These are phyloP conservation scores for Phaetusa simplex DNA, from an alignment of 2,113 vertebrate genomes.

Conservation along the genomic window DNA sequence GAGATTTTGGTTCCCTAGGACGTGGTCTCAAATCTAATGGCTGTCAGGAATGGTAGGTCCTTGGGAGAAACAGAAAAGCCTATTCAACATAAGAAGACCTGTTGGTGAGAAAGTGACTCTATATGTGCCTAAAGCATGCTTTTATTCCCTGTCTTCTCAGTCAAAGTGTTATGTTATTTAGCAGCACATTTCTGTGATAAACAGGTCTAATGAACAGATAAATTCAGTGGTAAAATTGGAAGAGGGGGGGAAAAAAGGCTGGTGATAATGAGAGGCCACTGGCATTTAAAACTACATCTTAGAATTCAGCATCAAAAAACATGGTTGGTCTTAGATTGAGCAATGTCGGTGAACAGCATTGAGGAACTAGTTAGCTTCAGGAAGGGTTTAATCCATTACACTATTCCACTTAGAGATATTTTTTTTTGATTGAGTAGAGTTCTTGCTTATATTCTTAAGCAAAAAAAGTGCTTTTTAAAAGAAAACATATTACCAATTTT, in stretches of 20 bases:
- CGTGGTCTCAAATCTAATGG: background rate
- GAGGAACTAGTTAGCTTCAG: background rate
- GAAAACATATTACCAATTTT: background rate
- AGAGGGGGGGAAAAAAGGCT: background rate
- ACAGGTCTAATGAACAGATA: background rate
- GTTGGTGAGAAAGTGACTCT: background rate
- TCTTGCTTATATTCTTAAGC: background rate
- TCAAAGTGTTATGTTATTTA: background rate
- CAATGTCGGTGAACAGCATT: background rate
- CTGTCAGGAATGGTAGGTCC: background rate
- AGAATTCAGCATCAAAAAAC: background rate
- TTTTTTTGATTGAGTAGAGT: background rate
- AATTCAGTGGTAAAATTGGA: background rate
- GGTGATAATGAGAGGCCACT: background rate
- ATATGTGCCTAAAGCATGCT: background rate
- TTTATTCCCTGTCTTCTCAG: background rate
- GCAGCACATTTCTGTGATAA: background rate
- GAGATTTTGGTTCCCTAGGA: background rate
- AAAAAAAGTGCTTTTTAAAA: background rate
- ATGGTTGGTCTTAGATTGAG: background rate
- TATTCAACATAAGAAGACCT: background rate
- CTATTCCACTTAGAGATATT: background rate
- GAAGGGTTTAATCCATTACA: background rate
- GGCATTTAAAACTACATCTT: background rate
- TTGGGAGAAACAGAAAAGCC: background rate